Evolutionary conservation across 2,888 invertebrate species (phyloP).

Genomic region (Drosophila merina): DNA sequence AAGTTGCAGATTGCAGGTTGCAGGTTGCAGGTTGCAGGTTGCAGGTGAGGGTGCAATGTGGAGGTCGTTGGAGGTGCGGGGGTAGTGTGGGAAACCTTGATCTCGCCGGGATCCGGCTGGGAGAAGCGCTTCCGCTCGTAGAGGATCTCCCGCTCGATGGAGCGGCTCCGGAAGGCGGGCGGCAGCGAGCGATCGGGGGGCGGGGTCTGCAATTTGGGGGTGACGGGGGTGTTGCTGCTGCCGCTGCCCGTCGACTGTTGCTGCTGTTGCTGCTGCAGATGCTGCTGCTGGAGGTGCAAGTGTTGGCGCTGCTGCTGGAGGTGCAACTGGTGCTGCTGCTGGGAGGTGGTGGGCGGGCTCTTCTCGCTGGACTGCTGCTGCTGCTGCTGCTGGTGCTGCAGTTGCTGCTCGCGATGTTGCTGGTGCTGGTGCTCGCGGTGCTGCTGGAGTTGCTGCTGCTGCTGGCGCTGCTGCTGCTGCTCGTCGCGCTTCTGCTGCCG

Average conservation of each 20-base stretch:
- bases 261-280: conserved; percentile 71
- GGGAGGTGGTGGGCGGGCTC: conserved; percentile 67
- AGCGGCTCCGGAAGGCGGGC: conserved; percentile 83
- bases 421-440: conserved; percentile 81
- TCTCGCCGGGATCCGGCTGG: conserved; percentile 78
- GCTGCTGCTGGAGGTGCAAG: conserved; percentile 47
- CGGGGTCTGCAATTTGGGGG: conserved; percentile 75
- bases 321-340: conserved; percentile 63
- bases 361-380: conserved; percentile 65
- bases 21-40: conserved; percentile 1
- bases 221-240: conserved; percentile 71
- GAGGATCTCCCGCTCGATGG: conserved; percentile 80
- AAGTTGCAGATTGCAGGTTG: conserved; percentile 1
- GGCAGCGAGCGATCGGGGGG: conserved; percentile 80
- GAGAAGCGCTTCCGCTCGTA: conserved; percentile 82
- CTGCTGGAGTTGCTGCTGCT: conserved; percentile 71
- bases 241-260: conserved; percentile 57
- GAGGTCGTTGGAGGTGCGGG: conserved; percentile 1
- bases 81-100: conserved; percentile 69
- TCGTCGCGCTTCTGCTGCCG: conserved; percentile 83
- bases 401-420: conserved; percentile 80
- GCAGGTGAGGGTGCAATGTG: conserved; percentile 9
- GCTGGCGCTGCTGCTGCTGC: conserved; percentile 81
- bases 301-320: conserved; percentile 48
- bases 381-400: conserved; percentile 79